These are phyloP conservation scores for Eilema griseolum DNA, from an alignment of 2,888 invertebrate species.

Conservation along the genomic window DNA sequence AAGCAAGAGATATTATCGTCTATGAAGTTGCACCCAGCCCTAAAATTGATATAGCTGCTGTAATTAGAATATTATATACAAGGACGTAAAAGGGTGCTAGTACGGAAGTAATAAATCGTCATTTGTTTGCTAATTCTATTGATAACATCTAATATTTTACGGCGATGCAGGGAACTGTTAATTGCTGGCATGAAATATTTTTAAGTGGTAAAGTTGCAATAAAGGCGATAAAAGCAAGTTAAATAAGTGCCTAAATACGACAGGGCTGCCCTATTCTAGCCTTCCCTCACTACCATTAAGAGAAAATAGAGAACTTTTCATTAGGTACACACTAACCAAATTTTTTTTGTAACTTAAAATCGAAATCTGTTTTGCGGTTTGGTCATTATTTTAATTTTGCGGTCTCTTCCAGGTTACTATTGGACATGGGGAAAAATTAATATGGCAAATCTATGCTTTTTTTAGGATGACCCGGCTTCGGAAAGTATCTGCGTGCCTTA, in stretches of 20 bases:
- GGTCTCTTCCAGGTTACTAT: no score
- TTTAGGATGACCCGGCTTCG: no score
- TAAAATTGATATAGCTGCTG: constrained; percentile 55
- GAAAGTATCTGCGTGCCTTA: no score
- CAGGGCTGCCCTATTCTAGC: neutral
- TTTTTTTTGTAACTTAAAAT: no score
- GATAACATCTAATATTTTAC: constrained; percentile 39
- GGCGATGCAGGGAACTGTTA: constrained; percentile 15
- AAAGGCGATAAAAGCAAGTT: neutral
- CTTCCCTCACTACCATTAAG: no score
- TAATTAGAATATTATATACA: constrained; percentile 5
- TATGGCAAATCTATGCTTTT: no score
- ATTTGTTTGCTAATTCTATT: constrained; percentile 42
- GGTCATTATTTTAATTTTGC: no score
- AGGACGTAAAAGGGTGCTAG: constrained; percentile 16
- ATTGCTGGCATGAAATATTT: constrained; percentile 6
- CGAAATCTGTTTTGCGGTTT: no score
- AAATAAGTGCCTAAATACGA: neutral
- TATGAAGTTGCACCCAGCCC: constrained; percentile 51
- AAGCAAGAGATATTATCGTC: constrained; percentile 46
- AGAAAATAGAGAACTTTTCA: no score
- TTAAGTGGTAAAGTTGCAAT: neutral
- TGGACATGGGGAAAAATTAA: no score
- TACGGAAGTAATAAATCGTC: constrained; percentile 50
- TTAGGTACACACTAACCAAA: no score